These are phyloP conservation scores for Ictalurus punctatus DNA, from an alignment of 2,113 vertebrate species.

Conservation along the genomic window DNA sequence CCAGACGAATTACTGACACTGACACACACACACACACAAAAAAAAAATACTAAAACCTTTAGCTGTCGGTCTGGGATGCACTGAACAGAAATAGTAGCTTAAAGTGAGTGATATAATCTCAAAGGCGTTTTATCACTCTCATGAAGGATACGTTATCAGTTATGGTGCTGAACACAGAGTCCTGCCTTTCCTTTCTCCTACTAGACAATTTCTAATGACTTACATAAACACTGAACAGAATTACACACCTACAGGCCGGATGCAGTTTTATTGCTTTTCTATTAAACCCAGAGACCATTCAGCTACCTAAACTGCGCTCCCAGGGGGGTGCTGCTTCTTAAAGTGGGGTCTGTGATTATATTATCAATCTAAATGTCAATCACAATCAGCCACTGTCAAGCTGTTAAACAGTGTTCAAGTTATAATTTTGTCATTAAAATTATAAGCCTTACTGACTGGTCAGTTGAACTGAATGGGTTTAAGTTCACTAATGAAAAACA, in stretches of 20 bases:
- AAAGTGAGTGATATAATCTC: constrained; percentile 7
- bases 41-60: background rate
- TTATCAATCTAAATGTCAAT: background rate
- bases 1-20: background rate
- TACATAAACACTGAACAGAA: constrained; percentile 2
- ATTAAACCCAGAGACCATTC: constrained; percentile 18
- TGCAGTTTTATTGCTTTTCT: constrained; percentile 20
- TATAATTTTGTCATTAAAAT: background rate
- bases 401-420: background rate
- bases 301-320: constrained; percentile 25
- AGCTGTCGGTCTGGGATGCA: constrained; percentile 14
- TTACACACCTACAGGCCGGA: constrained; percentile 6
- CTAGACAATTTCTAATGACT: background rate
- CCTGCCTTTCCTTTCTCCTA: background rate
- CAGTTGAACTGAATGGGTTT: background rate
- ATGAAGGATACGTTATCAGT: background rate
- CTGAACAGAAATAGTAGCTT: constrained; percentile 6
- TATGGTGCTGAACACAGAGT: background rate
- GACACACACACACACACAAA: too few species aligned
- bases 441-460: background rate
- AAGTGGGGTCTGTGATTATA: background rate
- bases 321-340: background rate
- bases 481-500: background rate
- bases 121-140: background rate
- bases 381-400: background rate